These are phyloP conservation scores for Hyles euphorbiae DNA, from an alignment of 1,140 invertebrate genomes.

Conservation along the genomic window DNA sequence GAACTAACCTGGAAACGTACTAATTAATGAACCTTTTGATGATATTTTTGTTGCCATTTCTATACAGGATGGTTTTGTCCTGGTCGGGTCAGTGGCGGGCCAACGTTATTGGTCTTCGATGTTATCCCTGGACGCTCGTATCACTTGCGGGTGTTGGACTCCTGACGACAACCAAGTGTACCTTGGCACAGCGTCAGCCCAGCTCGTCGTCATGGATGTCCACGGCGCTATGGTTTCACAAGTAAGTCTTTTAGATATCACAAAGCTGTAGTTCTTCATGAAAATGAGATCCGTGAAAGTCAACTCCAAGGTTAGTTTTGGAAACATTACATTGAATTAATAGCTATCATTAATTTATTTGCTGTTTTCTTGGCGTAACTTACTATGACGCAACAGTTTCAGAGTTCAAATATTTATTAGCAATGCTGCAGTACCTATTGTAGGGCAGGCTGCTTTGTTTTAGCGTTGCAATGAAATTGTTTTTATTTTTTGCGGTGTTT, in stretches of 20 bases:
- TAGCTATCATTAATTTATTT: too few species aligned
- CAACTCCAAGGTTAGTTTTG: too few species aligned
- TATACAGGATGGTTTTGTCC: conserved; percentile 92
- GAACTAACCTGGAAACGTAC: too few species aligned
- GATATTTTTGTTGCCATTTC: conserved; percentile 1
- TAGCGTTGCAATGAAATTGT: too few species aligned
- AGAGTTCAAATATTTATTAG: too few species aligned
- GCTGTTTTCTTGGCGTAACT: too few species aligned
- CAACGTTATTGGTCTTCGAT: conserved; percentile 99
- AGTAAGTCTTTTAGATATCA: conserved; percentile 73
- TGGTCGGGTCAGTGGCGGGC: conserved; percentile 97
- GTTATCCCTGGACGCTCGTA: conserved; percentile 93
- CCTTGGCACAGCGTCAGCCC: conserved; percentile 94
- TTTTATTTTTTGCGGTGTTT: too few species aligned
- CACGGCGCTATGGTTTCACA: conserved; percentile 96
- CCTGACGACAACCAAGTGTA: conserved; percentile 98
- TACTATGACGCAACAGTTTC: too few species aligned
- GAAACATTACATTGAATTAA: too few species aligned
- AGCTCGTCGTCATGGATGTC: conserved; percentile 96
- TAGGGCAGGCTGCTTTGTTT: too few species aligned
- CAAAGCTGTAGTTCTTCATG: neutral
- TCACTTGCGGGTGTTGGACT: conserved; percentile 98
- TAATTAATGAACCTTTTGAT: too few species aligned
- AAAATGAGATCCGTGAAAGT: neutral
- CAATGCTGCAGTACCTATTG: too few species aligned